A percentile compares a stretch with the other conserved stretches of the same genome.
Conservation (phyloP, 2,113 vertebrate species). For the Chaenogobius annularis region DNA sequence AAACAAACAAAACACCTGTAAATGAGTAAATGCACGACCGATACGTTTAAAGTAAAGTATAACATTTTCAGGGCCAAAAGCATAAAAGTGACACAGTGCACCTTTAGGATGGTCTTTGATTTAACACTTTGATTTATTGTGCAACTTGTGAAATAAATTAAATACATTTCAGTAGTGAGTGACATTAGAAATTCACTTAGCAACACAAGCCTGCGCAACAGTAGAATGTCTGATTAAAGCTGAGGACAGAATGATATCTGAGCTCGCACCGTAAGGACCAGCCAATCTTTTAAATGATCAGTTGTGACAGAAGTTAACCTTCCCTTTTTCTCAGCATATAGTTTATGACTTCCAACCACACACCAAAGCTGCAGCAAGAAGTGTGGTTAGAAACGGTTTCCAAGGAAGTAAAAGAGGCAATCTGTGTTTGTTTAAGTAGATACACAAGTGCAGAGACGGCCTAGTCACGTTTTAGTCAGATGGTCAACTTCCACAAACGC, state of each 20-base stretch:
- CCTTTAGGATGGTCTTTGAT: too few species aligned
- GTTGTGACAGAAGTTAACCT: background rate
- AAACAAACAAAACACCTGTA: background rate
- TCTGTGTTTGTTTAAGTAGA: background rate
- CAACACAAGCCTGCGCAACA: too few species aligned
- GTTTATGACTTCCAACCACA: constrained; percentile 1
- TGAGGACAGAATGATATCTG: background rate
- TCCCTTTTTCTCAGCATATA: constrained; percentile 18
- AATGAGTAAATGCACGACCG: background rate
- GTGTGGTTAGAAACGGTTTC: constrained; percentile 19
- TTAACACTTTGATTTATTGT: too few species aligned
- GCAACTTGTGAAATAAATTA: too few species aligned
- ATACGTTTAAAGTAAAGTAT: too few species aligned
- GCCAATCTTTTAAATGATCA: background rate
- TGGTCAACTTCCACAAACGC: background rate
- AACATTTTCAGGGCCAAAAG: background rate
- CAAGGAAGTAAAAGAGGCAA: constrained; percentile 12
- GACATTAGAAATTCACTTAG: too few species aligned
- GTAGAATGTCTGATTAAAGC: too few species aligned
- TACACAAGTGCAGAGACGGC: background rate
- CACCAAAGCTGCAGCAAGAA: constrained; percentile 13
- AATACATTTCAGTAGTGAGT: too few species aligned
- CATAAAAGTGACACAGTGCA: too few species aligned
- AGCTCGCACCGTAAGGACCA: background rate
- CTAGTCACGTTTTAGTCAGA: background rate